These are phyloP conservation scores for Autographa gamma DNA, from an alignment of 2,888 invertebrate genomes.

Conservation along the genomic window DNA sequence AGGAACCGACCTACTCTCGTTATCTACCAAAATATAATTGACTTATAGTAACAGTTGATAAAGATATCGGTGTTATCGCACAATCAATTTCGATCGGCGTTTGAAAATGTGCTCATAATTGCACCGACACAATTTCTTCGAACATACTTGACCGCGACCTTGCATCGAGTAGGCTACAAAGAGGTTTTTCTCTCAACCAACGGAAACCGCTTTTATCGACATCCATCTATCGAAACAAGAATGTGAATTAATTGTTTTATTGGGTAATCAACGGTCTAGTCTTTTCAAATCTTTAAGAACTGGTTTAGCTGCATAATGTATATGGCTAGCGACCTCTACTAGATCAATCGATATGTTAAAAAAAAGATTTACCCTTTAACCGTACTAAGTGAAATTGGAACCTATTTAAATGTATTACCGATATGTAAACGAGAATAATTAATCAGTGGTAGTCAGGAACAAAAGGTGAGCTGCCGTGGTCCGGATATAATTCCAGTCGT, in stretches of 20 bases:
- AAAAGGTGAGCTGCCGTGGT: constrained; percentile 43
- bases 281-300: neutral
- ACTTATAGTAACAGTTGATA: neutral
- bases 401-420: constrained; percentile 4
- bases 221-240: constrained; percentile 28
- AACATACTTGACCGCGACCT: constrained; percentile 65
- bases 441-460: constrained; percentile 37
- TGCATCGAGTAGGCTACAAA: constrained; percentile 41
- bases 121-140: constrained; percentile 40
- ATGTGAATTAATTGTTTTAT: constrained; percentile 24
- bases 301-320: constrained; percentile 5
- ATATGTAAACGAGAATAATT: constrained; percentile 38
- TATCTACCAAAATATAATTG: neutral
- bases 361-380: neutral
- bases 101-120: neutral
- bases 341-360: neutral
- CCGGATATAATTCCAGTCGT: constrained; percentile 56
- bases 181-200: constrained; percentile 40
- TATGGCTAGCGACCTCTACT: neutral
- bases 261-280: constrained; percentile 16
- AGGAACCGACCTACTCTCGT: neutral
- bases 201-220: constrained; percentile 23
- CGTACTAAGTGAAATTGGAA: neutral
- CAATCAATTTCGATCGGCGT: neutral
- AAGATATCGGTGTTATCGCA: neutral